phyloP scores from a whole-genome alignment of 1,140 invertebrate species.

The Penaeus chinensis region DNA sequence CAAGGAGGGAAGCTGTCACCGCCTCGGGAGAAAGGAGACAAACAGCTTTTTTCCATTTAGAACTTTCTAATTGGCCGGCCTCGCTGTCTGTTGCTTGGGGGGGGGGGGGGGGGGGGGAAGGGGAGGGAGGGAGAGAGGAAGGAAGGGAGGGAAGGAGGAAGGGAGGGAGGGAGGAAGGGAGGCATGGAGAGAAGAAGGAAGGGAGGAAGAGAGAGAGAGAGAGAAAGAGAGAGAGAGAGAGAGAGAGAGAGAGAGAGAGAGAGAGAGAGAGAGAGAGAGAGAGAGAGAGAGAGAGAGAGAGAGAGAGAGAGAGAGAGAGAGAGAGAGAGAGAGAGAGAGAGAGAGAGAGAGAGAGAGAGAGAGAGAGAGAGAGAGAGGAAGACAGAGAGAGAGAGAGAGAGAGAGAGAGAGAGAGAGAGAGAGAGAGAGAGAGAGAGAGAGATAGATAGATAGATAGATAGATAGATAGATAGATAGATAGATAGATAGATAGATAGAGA shows the following conservation, averaged over 20 bases:
- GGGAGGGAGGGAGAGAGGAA: background rate
- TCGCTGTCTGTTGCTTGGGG: no score
- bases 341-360: background rate
- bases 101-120: background rate
- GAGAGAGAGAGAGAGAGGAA: background rate
- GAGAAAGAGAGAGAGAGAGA: background rate
- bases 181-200: background rate
- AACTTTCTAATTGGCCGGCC: no score
- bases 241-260: background rate
- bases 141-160: background rate
- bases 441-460: constrained; percentile 29
- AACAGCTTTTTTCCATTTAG: no score
- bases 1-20: no score
- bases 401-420: constrained; percentile 5
- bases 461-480: constrained; percentile 26
- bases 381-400: background rate
- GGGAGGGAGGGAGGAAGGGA: background rate
- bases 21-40: no score
- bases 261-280: background rate
- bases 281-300: background rate
- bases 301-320: background rate
- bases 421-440: constrained; percentile 14
- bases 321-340: background rate
- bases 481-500: background rate
- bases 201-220: background rate